Percentiles rank a stretch among this genome's conserved stretches.
Evolutionary conservation across 2,888 invertebrate species (phyloP).

Genomic region (Spicauda simplicius): DNA sequence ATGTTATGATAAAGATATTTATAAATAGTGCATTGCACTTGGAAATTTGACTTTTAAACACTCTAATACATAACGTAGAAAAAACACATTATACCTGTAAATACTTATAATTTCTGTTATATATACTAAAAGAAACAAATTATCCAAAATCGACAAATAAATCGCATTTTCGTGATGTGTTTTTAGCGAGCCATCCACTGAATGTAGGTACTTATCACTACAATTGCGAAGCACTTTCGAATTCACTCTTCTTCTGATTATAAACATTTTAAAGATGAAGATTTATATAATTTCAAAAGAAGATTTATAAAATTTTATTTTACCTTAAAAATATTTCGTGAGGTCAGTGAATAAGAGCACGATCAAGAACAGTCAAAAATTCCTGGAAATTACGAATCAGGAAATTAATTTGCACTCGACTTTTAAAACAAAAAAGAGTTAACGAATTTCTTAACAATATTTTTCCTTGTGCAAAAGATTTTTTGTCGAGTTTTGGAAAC

Average conservation of each 20-base stretch:
- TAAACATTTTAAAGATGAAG: not conserved
- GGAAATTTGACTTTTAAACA: not conserved
- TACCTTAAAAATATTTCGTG: not conserved
- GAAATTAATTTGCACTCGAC: constrained; percentile 19
- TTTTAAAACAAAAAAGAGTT: constrained; percentile 18
- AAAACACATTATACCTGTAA: too few relatives aligned
- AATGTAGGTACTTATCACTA: too few relatives aligned
- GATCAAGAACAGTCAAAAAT: not conserved
- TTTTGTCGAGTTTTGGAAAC: constrained; percentile 15
- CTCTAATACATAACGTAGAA: too few relatives aligned
- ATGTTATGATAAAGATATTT: not conserved
- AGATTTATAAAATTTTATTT: not conserved
- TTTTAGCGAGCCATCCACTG: too few relatives aligned
- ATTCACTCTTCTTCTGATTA: not conserved
- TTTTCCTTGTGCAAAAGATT: constrained; percentile 8
- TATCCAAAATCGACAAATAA: too few relatives aligned
- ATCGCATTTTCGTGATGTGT: too few relatives aligned
- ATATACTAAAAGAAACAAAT: too few relatives aligned
- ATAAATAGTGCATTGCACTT: not conserved
- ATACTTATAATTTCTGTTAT: too few relatives aligned
- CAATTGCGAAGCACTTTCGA: too few relatives aligned
- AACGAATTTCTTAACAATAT: constrained; percentile 13
- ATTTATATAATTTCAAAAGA: not conserved
- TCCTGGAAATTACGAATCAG: not conserved
- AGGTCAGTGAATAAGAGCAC: not conserved